Percentiles rank a stretch among this genome's conserved stretches.
phyloP scores from a whole-genome alignment of 2,113 vertebrate genomes.

The Anoplopoma fimbria region DNA sequence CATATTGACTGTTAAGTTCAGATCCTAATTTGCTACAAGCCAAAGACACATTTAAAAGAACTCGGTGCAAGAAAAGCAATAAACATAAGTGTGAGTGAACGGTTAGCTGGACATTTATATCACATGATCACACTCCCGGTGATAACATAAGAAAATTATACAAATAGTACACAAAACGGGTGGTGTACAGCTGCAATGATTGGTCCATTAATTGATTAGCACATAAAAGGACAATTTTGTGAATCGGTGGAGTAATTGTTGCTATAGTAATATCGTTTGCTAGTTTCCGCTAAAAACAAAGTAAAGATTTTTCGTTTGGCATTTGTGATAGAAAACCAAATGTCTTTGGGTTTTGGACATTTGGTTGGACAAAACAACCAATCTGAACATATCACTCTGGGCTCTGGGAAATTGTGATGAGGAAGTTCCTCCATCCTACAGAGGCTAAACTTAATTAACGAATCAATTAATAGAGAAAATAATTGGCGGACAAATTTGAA shows the following conservation, averaged over 20 bases:
- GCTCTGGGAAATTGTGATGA: not conserved
- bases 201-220: not conserved
- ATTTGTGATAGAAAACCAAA: not conserved
- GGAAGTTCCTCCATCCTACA: not conserved
- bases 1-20: not conserved
- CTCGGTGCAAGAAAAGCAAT: not conserved
- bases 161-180: not conserved
- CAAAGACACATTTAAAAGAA: not conserved
- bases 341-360: not conserved
- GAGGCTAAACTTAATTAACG: not conserved
- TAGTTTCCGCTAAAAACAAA: too few species aligned
- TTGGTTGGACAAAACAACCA: not conserved
- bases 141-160: slow-evolving; percentile 47
- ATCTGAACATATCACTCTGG: not conserved
- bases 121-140: slow-evolving; percentile 13
- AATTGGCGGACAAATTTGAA: not conserved
- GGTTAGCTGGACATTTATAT: not conserved
- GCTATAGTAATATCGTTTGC: not conserved
- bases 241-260: not conserved
- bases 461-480: not conserved
- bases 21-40: not conserved
- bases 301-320: not conserved
- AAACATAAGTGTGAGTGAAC: not conserved
- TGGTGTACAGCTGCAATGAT: not conserved
- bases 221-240: too few species aligned